These are phyloP conservation scores for Bursaphelenchus mucronatus DNA, from an alignment of 1,140 invertebrate species.

Conservation along the genomic window DNA sequence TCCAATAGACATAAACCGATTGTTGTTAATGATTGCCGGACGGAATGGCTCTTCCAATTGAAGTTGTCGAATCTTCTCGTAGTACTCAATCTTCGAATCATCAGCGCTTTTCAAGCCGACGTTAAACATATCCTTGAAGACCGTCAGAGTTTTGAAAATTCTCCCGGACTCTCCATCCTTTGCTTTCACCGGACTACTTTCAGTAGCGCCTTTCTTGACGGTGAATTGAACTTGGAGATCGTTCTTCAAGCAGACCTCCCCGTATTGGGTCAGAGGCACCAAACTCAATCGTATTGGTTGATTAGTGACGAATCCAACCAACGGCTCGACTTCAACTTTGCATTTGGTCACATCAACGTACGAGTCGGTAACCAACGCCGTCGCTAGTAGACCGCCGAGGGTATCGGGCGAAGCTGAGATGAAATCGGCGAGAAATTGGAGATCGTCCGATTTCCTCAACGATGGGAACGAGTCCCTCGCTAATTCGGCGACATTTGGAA, in stretches of 20 bases:
- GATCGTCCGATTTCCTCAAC: constrained; percentile 67
- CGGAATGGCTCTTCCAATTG: constrained; percentile 37
- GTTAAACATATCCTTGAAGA: constrained; percentile 17
- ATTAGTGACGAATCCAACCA: background rate
- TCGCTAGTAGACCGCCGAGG: constrained; percentile 80
- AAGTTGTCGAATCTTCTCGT: constrained; percentile 24
- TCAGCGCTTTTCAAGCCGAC: background rate
- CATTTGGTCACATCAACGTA: constrained; percentile 74
- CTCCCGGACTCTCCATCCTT: constrained; percentile 1
- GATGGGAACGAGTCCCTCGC: constrained; percentile 56
- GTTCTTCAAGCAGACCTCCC: background rate
- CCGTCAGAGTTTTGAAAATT: constrained; percentile 17
- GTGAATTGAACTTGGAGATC: constrained; percentile 14
- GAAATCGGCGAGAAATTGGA: constrained; percentile 86
- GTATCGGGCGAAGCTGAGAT: constrained; percentile 78
- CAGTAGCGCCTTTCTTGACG: constrained; percentile 1
- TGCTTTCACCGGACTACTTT: background rate
- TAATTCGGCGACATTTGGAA: constrained; percentile 68
- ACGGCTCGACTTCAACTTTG: constrained; percentile 62
- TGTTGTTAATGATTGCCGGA: constrained; percentile 41
- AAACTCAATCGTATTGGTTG: constrained; percentile 1
- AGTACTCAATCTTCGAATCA: constrained; percentile 15
- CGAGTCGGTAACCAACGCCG: constrained; percentile 85
- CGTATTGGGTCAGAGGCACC: constrained; percentile 13
- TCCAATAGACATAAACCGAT: constrained; percentile 46